Evolutionary conservation across 2,888 invertebrate genomes (phyloP).

Genomic region (Catocala fraxini): DNA sequence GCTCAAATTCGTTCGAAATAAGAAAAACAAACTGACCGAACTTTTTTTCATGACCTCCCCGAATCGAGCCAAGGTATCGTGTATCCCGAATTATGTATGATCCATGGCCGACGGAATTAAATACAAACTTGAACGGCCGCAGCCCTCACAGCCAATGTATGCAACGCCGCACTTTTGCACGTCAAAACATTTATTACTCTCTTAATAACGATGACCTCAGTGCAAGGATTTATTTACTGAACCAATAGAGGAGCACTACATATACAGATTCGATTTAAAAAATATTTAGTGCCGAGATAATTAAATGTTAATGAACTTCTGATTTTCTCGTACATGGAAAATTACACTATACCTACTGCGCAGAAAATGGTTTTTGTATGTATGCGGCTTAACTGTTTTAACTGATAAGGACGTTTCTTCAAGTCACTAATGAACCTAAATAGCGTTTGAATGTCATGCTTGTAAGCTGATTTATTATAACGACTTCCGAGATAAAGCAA

Average conservation of each 20-base stretch:
- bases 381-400: slow-evolving; percentile 15
- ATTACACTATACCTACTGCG: slow-evolving; percentile 12
- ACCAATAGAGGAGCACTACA: background rate
- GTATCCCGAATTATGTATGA: slow-evolving; percentile 33
- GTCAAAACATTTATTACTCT: too few relatives aligned
- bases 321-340: slow-evolving; percentile 33
- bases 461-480: too few relatives aligned
- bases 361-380: slow-evolving; percentile 3
- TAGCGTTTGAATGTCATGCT: background rate
- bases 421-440: background rate
- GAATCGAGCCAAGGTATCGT: slow-evolving; percentile 24
- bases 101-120: slow-evolving; percentile 13
- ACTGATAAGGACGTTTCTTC: slow-evolving; percentile 8
- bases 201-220: slow-evolving; percentile 8
- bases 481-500: too few relatives aligned
- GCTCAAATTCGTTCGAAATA: too few relatives aligned
- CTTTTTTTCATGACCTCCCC: slow-evolving; percentile 11
- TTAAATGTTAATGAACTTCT: slow-evolving; percentile 28
- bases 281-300: slow-evolving; percentile 21
- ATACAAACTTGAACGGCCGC: slow-evolving; percentile 15
- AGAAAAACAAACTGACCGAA: too few relatives aligned
- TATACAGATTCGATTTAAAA: slow-evolving; percentile 16
- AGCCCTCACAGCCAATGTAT: too few relatives aligned
- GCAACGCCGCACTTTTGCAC: too few relatives aligned
- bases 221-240: slow-evolving; percentile 13